phyloP scores from a whole-genome alignment of 1,140 invertebrate genomes.

The Thaumatotibia leucotreta region DNA sequence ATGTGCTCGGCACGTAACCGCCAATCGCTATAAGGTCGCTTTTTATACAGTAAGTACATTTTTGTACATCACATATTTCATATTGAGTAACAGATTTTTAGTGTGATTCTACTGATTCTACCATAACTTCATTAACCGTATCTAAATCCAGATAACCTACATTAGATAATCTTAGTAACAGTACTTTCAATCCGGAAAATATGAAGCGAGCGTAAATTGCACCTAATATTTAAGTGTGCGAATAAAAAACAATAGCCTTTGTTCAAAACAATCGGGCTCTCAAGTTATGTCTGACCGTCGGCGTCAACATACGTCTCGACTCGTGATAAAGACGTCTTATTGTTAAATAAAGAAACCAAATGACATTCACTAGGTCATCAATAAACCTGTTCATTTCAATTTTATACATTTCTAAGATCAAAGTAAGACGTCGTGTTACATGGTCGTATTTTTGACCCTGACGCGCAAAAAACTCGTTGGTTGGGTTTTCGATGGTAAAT shows the following conservation, averaged over 20 bases:
- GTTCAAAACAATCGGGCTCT: constrained; percentile 47
- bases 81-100: not conserved
- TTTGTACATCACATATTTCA: not conserved
- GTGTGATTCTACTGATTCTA: not conserved
- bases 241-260: constrained; percentile 66
- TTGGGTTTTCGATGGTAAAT: constrained; percentile 59
- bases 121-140: not conserved
- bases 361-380: not conserved
- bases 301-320: constrained; percentile 31
- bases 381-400: not conserved
- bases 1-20: not conserved
- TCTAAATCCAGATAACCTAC: constrained; percentile 16
- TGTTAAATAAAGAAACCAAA: constrained; percentile 2
- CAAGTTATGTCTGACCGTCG: constrained; percentile 39
- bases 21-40: not conserved
- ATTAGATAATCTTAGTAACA: constrained; percentile 23
- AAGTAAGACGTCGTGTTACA: not conserved
- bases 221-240: constrained; percentile 41
- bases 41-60: too few species aligned
- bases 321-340: constrained; percentile 3
- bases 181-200: constrained; percentile 27
- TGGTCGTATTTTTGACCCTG: constrained; percentile 3
- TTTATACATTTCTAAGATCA: not conserved
- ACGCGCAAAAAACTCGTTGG: constrained; percentile 44
- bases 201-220: constrained; percentile 24